Base-by-base conservation (phyloP, 2,113 vertebrate species). In the Megaceryle torquata region DNA sequence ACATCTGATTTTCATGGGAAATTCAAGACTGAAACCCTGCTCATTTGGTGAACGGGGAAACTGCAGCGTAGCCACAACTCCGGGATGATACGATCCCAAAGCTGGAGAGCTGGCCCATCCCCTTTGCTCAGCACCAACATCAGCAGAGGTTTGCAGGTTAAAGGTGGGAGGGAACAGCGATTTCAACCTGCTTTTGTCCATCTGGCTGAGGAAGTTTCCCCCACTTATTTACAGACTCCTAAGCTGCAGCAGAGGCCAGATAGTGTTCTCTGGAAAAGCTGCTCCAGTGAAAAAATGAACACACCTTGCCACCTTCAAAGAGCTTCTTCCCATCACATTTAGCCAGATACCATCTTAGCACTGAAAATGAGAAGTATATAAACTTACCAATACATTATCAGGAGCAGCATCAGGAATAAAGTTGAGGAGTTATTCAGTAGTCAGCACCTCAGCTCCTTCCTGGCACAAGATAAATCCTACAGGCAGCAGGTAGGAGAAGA, bases 321-420 rank as follows among this genome's bases (percentile, higher is more conserved):
- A 81, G 31, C 78, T 65, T 31, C 35, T 77, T 84, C 76, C 65
- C 60, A 61, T 56, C n/a, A 4, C 60, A 63, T 46, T 39, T 35
- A 93, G 43, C 39, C 72, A 92, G 91, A 91, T 87, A 76, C 13
- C 84, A 95, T 72, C 81, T 82, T 4, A 96, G 86, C 35, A 59
- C 43, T 53, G 64, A 60, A 85, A 94, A 83, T 3, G n/a, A 90
- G 82, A 96, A 95, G 64, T 18, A 82, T 71, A 44, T 61, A 64
- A 79, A 98, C 98, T 98, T 96, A 98, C 98, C 91, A 22, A 8
- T 18, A 67, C 54, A 22, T 3, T 91, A 89, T 71, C 35, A 1
- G 69, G 59, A 90, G 94, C 85, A 79, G 86, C 60, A 84, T 74
- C 74, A 50, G 65, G 76, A 67, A 91, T 10, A 11, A 80, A 86